Evolutionary conservation across 2,888 invertebrate genomes (phyloP), one percentile per base, ranked within the genome.

Genomic region (Agrotis segetum): DNA sequence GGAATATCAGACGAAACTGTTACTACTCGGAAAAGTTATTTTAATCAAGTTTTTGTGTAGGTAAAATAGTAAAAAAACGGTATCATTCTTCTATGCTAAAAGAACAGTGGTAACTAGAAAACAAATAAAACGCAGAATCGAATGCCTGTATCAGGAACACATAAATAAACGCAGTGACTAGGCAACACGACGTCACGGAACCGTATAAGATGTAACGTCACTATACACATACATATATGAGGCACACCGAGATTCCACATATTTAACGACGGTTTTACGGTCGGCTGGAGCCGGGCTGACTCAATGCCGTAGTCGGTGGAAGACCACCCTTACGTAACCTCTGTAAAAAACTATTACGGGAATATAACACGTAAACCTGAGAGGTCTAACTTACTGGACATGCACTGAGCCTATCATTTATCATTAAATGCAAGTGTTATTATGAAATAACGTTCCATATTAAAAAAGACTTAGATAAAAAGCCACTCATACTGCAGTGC

Each of bases 231-330:
- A n/a, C n/a, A 34, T 56, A 24, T 61, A 53, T 75, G 46, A 71
- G 24, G 55, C 55, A 79, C 79, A 85, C 79, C 76, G 73, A 86
- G 84, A 87, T 84, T 85, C 78, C 83, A 82, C 74, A 87, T 84
- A 87, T 91, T 93, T 95, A 92, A 95, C 91, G 93, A 90, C 88
- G 83, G 85, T 95, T 95, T 95, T 94, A 95, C 90, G 87, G 87
- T 79, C 88, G 91, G 85, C 90, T 89, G 94, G 94, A 93, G 93
- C 93, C 93, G 85, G 46, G 85, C 86, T 88, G 90, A 91, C 91
- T 91, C 89, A 91, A 87, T 85, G 85, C 88, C 74, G 75, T 70
- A 79, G 77, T 67, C 77, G 59, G 64, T 71, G 67, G 58, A 71
- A 63, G 81, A 67, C 80, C 81, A 81, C 50, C 46, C 34, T 82